Percentiles rank a stretch among this genome's conserved stretches.
Evolutionary conservation across 2,113 vertebrate genomes (phyloP).

Genomic region (Mastomys coucha): DNA sequence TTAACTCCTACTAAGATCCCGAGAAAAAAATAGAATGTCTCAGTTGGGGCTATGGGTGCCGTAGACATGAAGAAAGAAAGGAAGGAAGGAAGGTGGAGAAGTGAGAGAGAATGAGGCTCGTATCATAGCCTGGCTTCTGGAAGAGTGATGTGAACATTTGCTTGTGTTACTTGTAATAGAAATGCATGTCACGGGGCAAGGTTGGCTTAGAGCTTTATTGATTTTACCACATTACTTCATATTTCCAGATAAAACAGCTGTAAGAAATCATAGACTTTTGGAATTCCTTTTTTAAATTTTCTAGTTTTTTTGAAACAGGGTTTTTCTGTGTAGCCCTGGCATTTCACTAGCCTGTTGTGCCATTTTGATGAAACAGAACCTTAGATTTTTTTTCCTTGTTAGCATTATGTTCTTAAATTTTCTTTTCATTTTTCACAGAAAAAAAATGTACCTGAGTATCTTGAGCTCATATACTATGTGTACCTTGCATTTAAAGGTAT

Average conservation of each 20-base stretch:
- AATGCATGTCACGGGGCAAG: neutral
- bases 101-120: neutral
- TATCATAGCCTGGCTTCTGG: neutral
- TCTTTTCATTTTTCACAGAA: neutral
- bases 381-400: slow-evolving; percentile 46
- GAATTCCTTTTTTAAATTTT: neutral
- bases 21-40: neutral
- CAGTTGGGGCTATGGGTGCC: neutral
- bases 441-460: neutral
- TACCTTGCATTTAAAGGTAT: slow-evolving; percentile 89
- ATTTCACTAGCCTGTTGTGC: neutral
- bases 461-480: slow-evolving; percentile 35
- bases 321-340: neutral
- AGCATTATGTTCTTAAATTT: neutral
- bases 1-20: neutral
- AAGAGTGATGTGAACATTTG: neutral
- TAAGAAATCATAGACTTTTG: neutral
- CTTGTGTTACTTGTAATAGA: neutral
- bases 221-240: neutral
- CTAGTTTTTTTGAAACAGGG: neutral
- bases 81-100: neutral
- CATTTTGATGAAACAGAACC: neutral
- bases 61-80: neutral
- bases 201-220: slow-evolving; percentile 4
- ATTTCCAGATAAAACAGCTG: neutral